Evolutionary conservation across 2,113 vertebrate genomes (phyloP), one percentile per base, ranked within the genome.

Genomic region (Anarhynchus alexandrinus): DNA sequence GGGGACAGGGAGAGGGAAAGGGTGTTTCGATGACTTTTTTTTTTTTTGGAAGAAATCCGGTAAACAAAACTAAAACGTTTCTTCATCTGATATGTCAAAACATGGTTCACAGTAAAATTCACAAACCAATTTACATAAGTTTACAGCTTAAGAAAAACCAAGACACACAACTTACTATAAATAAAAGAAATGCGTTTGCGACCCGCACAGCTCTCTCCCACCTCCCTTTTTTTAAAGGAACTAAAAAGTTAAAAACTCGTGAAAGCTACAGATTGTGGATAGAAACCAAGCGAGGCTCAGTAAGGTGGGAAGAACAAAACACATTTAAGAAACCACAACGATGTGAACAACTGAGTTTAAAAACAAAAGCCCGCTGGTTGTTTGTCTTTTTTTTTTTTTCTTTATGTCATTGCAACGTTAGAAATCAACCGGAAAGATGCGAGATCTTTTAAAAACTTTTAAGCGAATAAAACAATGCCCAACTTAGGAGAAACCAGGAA

Each of bases 181-280:
- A 99, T 99, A 99, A 99, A 99, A 98, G 70, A 92, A 97, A 96
- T 65, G 98, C 97, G 97, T 98, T 98, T 98, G 98, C 98, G 97
- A 98, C 98, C 98, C 97, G 98, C 98, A 98, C 98, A 98, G 97
- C 92, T 98, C 96, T 98, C 95, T 74, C 95, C 86, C 93, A 54
- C 88, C 94, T 81, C 96, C 76, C 51, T 6, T 29, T 97, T 98
- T 95, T 98, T 97, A 87, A 49, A 94, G 92, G 88, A 92, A 95
- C 84, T 97, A 97, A 95, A 59, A 84, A 58, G 76, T 92, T 79
- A 89, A 90, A 38, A 85, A 82, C 51, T 69, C 51, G 40, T 88
- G 59, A 86, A 96, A 77, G 76, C 97, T 98, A 98, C 98, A 98
- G 95, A 97, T 72, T 96, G 98, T 95, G 94, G 97, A 96, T 98